phyloP scores from a whole-genome alignment of 2,797 vertebrate genomes.

The Sitta carolinensis region DNA sequence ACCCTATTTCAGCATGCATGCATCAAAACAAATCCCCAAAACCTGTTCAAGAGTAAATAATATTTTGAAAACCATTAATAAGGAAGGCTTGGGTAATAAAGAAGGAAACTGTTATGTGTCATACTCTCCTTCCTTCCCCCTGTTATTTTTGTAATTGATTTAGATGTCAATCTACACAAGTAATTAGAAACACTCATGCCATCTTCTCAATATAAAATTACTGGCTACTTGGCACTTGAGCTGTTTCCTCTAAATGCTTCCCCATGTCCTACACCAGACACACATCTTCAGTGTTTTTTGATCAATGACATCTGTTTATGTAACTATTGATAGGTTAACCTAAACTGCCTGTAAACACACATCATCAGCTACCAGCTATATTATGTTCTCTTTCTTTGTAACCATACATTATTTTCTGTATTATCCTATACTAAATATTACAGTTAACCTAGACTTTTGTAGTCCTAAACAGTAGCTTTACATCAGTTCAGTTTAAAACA shows the following conservation, averaged over 20 bases:
- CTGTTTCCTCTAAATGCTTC: background rate
- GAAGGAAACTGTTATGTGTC: background rate
- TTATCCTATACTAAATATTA: background rate
- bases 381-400: background rate
- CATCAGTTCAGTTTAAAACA: background rate
- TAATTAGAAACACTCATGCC: background rate
- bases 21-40: background rate
- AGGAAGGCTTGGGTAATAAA: background rate
- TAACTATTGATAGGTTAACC: background rate
- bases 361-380: background rate
- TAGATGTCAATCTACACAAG: background rate
- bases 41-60: background rate
- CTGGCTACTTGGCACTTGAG: background rate
- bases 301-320: background rate
- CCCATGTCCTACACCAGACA: background rate
- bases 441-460: background rate
- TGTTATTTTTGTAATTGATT: background rate
- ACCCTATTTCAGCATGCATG: background rate
- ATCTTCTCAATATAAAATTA: background rate
- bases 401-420: background rate
- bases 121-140: background rate
- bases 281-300: background rate
- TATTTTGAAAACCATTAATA: background rate
- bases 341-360: background rate
- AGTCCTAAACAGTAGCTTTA: background rate